phyloP scores from a whole-genome alignment of 1,140 invertebrate species.

The Geopemphigus sp. region DNA sequence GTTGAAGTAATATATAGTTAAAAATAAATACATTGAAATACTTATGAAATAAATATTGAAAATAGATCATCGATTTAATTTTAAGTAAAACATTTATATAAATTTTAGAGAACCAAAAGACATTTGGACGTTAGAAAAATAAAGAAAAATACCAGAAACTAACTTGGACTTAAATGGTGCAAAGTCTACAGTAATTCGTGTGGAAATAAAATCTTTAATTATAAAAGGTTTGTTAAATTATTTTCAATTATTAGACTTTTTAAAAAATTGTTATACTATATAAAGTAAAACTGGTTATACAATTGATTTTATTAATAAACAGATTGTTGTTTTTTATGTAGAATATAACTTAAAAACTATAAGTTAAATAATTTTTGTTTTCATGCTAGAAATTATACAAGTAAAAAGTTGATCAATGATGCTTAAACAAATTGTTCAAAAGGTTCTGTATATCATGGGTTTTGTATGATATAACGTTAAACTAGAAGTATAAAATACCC shows the following conservation, averaged over 20 bases:
- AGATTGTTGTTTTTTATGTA: no score
- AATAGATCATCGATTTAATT: no score
- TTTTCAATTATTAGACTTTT: no score
- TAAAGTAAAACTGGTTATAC: no score
- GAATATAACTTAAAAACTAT: no score
- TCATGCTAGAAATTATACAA: conserved; percentile 75
- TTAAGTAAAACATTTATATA: no score
- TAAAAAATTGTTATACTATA: no score
- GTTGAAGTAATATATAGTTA: no score
- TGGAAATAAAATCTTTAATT: conserved; percentile 82
- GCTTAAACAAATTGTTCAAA: conserved; percentile 71
- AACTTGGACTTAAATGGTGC: conserved; percentile 90
- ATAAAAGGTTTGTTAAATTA: conserved; percentile 59
- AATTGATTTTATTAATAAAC: no score
- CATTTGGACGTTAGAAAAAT: conserved; percentile 95
- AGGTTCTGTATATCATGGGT: conserved; percentile 69
- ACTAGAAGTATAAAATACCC: conserved; percentile 97
- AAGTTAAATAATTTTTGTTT: conserved; percentile 45
- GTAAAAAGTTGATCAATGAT: conserved; percentile 84
- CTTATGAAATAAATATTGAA: no score
- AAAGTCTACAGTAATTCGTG: conserved; percentile 88
- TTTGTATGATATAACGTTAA: conserved; percentile 89
- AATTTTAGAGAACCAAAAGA: conserved; percentile 83
- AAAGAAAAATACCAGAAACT: conserved; percentile 81
- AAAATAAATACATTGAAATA: no score